These are phyloP conservation scores for Coracias cyanogaster DNA, from an alignment of 2,797 vertebrate species.

Conservation along the genomic window DNA sequence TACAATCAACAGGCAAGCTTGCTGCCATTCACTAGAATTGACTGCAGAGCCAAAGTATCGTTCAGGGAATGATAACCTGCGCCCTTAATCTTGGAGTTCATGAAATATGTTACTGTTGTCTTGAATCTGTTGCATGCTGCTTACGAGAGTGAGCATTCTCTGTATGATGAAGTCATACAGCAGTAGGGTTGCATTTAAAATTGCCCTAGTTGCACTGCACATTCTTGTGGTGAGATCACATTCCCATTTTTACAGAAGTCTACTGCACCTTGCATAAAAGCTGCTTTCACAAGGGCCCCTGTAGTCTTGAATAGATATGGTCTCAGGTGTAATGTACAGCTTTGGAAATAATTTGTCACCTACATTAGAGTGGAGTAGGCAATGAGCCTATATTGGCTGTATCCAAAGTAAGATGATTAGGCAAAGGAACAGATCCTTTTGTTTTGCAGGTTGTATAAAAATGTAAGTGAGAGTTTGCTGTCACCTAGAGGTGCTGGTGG, in stretches of 20 bases:
- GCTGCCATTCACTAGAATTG: neutral
- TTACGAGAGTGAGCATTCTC: neutral
- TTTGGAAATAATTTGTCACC: neutral
- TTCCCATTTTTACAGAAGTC: neutral
- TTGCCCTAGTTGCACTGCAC: accelerated
- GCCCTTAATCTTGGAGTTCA: neutral
- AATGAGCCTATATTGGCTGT: neutral
- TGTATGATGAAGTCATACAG: neutral
- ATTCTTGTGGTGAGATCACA: neutral
- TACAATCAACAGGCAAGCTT: neutral
- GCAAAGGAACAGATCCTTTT: neutral
- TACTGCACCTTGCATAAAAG: neutral
- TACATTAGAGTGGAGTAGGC: neutral
- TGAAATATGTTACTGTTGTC: neutral
- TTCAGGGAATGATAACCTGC: neutral
- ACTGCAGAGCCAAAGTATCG: neutral
- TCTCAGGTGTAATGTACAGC: neutral
- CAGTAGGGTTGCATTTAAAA: neutral
- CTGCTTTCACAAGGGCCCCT: neutral
- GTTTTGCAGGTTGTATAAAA: neutral
- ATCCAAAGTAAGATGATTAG: neutral
- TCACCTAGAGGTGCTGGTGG: neutral
- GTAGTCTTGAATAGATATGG: neutral
- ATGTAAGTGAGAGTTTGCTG: neutral
- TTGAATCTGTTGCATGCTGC: neutral